These are phyloP conservation scores for Carassius carassius DNA, from an alignment of 2,113 vertebrate species.

Conservation along the genomic window DNA sequence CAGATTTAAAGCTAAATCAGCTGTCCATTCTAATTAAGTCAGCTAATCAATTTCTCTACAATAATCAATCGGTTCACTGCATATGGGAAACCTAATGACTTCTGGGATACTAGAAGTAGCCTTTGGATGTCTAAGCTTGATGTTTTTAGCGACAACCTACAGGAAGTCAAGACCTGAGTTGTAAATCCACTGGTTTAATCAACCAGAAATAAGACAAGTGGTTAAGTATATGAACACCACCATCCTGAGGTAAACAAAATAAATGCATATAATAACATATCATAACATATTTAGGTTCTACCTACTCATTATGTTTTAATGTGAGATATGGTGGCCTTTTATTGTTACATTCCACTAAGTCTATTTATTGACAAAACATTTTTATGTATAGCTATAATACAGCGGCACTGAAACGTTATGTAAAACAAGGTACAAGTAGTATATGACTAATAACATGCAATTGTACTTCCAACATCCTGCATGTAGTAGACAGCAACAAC, in stretches of 20 bases:
- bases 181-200: neutral
- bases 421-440: neutral
- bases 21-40: conserved; percentile 24
- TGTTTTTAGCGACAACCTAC: neutral
- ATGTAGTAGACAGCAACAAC: neutral
- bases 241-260: neutral
- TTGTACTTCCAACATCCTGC: too few relatives aligned
- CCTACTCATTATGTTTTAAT: neutral
- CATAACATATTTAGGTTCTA: neutral
- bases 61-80: conserved; percentile 25
- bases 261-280: neutral
- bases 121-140: neutral
- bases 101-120: neutral
- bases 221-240: neutral
- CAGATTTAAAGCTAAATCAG: neutral
- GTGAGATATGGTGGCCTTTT: neutral
- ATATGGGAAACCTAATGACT: neutral
- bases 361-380: neutral
- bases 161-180: neutral
- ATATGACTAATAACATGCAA: too few relatives aligned
- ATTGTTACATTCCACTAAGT: neutral
- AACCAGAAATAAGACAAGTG: neutral
- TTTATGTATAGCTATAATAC: neutral
- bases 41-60: conserved; percentile 15
- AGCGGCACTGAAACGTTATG: too few relatives aligned